phyloP scores from a whole-genome alignment of 2,797 vertebrate species.

The Rousettus madagascariensis region DNA sequence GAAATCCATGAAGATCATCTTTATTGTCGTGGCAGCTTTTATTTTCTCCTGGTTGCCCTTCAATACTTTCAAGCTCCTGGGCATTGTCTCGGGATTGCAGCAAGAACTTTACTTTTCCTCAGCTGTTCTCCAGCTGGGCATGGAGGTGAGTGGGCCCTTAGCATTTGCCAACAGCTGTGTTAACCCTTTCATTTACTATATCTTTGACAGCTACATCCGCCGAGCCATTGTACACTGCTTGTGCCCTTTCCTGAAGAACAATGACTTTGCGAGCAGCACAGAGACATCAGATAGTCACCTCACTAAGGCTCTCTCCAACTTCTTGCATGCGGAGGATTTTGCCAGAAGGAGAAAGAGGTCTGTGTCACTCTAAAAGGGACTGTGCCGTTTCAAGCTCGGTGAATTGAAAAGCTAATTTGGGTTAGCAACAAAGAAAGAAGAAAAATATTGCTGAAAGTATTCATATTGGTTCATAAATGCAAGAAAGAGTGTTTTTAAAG shows the following conservation, averaged over 20 bases:
- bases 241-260: slow-evolving; percentile 76
- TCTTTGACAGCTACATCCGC: slow-evolving; percentile 83
- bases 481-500: background rate
- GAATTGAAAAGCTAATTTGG: background rate
- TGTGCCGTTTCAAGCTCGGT: background rate
- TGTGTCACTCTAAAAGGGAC: slow-evolving; percentile 78
- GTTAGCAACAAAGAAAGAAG: background rate
- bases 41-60: slow-evolving; percentile 86
- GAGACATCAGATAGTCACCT: slow-evolving; percentile 81
- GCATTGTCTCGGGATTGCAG: slow-evolving; percentile 74
- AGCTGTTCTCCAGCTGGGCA: slow-evolving; percentile 70
- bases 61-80: slow-evolving; percentile 84
- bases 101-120: slow-evolving; percentile 39
- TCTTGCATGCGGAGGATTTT: slow-evolving; percentile 62
- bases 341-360: slow-evolving; percentile 81
- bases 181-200: slow-evolving; percentile 87
- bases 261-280: slow-evolving; percentile 65
- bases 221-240: slow-evolving; percentile 75
- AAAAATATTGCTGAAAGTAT: background rate
- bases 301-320: slow-evolving; percentile 79
- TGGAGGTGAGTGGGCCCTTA: slow-evolving; percentile 83
- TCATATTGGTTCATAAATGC: background rate
- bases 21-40: slow-evolving; percentile 83
- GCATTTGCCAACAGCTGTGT: slow-evolving; percentile 87
- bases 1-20: slow-evolving; percentile 85